These are phyloP conservation scores for Epizoanthus rinbou DNA, from an alignment of 92 coral and sea anemone species.

Conservation along the genomic window DNA sequence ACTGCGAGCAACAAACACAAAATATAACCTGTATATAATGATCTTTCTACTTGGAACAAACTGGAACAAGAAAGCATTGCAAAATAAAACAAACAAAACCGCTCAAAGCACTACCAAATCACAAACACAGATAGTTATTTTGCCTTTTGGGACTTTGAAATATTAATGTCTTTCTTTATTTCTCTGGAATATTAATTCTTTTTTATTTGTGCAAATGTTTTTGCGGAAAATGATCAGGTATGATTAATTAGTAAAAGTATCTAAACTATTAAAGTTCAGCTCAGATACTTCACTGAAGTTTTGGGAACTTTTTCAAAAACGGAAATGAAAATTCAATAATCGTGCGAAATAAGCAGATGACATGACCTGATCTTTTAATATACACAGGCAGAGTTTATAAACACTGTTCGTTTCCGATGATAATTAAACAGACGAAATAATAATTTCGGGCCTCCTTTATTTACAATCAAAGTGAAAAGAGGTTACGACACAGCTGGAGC, in stretches of 20 bases:
- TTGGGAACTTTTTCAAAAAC: constrained; percentile 2
- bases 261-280: background rate
- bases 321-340: constrained; percentile 19
- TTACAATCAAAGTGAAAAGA: constrained; percentile 1
- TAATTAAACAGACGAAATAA: constrained; percentile 39
- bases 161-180: background rate
- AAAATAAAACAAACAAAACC: too few relatives aligned
- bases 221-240: background rate
- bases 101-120: background rate
- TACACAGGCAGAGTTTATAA: constrained; percentile 10
- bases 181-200: constrained; percentile 8
- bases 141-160: too few relatives aligned
- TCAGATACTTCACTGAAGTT: background rate
- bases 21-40: background rate
- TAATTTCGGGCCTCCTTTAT: constrained; percentile 7
- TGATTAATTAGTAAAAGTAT: background rate
- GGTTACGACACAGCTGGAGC: constrained; percentile 19
- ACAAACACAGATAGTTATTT: too few relatives aligned
- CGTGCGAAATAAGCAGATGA: constrained; percentile 44
- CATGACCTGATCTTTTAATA: constrained; percentile 24
- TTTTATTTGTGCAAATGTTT: background rate
- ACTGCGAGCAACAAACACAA: background rate
- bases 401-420: constrained; percentile 27
- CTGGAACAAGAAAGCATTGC: too few relatives aligned
- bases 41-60: too few relatives aligned